Percentiles rank a stretch among this genome's conserved stretches.
phyloP scores from a whole-genome alignment of 2,113 vertebrate genomes.

The Callorhinus ursinus region DNA sequence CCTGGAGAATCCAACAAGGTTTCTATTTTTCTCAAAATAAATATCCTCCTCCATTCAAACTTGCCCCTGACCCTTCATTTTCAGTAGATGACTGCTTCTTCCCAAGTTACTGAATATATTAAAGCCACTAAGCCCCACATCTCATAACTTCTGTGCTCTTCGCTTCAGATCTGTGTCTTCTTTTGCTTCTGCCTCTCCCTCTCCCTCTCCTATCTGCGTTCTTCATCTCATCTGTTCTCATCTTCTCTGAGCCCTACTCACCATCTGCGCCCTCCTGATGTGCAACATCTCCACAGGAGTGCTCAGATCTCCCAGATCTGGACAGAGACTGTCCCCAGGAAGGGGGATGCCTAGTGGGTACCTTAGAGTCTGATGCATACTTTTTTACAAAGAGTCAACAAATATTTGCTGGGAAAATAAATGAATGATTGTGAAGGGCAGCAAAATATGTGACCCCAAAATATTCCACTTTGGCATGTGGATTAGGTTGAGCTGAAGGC shows the following conservation, averaged over 20 bases:
- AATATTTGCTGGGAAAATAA: constrained; percentile 23
- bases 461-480: not conserved
- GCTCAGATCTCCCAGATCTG: not conserved
- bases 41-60: not conserved
- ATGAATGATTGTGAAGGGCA: not conserved
- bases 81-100: not conserved
- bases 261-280: not conserved
- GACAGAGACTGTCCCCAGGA: not conserved
- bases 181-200: not conserved
- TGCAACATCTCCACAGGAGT: not conserved
- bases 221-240: not conserved
- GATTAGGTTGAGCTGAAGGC: not conserved
- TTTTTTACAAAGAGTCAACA: constrained; percentile 41
- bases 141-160: not conserved
- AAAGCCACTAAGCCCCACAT: not conserved
- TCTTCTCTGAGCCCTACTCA: not conserved
- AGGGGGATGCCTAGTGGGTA: not conserved
- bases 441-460: not conserved
- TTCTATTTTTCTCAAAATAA: not conserved
- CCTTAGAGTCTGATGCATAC: not conserved
- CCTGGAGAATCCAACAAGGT: not conserved
- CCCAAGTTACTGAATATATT: not conserved
- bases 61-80: not conserved
- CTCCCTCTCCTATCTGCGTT: not conserved
- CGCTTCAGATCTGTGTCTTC: not conserved